Evolutionary conservation across 2,888 invertebrate genomes (phyloP).

Genomic region (Ypsolopha sequella): DNA sequence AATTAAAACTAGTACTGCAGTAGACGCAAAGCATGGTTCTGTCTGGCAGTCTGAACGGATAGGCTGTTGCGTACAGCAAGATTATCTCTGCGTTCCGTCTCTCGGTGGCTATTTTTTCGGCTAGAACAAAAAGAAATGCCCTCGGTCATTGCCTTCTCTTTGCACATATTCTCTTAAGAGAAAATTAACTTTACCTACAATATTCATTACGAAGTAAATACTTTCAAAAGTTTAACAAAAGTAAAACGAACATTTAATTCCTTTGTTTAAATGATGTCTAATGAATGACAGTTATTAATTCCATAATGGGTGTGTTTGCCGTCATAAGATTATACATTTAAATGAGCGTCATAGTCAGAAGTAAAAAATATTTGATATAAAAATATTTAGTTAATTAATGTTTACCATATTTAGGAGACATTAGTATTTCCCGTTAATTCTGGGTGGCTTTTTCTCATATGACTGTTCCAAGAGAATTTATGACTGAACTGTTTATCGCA

Average conservation of each 20-base stretch:
- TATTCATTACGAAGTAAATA: too few relatives aligned
- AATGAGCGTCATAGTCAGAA: too few relatives aligned
- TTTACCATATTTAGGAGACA: too few relatives aligned
- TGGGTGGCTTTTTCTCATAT: conserved; percentile 54
- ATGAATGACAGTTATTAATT: too few relatives aligned
- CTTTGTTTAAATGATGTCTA: too few relatives aligned
- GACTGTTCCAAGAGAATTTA: conserved; percentile 52
- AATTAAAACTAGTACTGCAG: conserved; percentile 21
- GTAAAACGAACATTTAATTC: too few relatives aligned
- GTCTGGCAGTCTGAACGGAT: conserved; percentile 29
- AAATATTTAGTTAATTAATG: too few relatives aligned
- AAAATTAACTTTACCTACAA: too few relatives aligned
- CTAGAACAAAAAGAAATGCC: conserved; percentile 34
- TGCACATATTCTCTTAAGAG: background rate
- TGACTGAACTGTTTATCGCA: conserved; percentile 58
- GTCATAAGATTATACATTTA: too few relatives aligned
- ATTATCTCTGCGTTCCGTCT: conserved; percentile 26
- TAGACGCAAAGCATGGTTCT: conserved; percentile 22
- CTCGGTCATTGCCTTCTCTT: conserved; percentile 14
- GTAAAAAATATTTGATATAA: too few relatives aligned
- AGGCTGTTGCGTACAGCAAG: conserved; percentile 26
- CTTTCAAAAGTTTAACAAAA: too few relatives aligned
- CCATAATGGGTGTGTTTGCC: too few relatives aligned
- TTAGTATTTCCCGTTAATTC: conserved; percentile 8
- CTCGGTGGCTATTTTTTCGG: conserved; percentile 13